Conservation (phyloP, 1,140 invertebrate species). For the Gryon sp. region DNA sequence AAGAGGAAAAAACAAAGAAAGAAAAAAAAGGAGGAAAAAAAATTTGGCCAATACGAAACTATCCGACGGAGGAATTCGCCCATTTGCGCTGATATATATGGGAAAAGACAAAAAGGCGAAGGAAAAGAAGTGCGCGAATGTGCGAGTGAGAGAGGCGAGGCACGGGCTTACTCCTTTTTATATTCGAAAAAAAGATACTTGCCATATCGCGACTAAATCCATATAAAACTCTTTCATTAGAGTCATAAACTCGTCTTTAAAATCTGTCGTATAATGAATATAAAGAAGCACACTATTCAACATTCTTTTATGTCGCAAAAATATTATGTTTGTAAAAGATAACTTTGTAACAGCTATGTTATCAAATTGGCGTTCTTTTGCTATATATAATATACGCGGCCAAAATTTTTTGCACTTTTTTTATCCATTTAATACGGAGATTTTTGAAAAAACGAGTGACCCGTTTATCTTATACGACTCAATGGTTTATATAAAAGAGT, state of each 20-base stretch:
- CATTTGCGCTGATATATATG: constrained; percentile 44
- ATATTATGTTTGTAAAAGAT: constrained; percentile 45
- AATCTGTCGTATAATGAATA: constrained; percentile 54
- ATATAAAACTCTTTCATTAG: constrained; percentile 53
- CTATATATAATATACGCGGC: neutral
- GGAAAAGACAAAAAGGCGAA: constrained; percentile 15
- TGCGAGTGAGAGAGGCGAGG: constrained; percentile 8
- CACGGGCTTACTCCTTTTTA: constrained; percentile 27
- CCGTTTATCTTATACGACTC: no score
- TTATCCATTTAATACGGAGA: neutral
- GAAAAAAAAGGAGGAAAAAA: constrained; percentile 11
- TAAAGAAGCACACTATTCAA: constrained; percentile 45
- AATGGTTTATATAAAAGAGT: no score
- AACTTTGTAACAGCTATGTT: constrained; percentile 26
- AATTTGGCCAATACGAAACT: constrained; percentile 19
- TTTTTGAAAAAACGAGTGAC: no score
- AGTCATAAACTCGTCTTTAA: constrained; percentile 53
- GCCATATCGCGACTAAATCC: constrained; percentile 49
- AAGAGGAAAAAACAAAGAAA: no score
- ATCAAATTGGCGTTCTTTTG: constrained; percentile 12
- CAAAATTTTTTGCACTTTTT: no score
- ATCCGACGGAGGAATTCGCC: constrained; percentile 35
- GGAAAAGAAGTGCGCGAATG: neutral
- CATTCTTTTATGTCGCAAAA: constrained; percentile 35
- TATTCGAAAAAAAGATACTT: constrained; percentile 45